Base-by-base conservation (phyloP, 1,140 invertebrate species). In the Caenorhabditis tropicalis region DNA sequence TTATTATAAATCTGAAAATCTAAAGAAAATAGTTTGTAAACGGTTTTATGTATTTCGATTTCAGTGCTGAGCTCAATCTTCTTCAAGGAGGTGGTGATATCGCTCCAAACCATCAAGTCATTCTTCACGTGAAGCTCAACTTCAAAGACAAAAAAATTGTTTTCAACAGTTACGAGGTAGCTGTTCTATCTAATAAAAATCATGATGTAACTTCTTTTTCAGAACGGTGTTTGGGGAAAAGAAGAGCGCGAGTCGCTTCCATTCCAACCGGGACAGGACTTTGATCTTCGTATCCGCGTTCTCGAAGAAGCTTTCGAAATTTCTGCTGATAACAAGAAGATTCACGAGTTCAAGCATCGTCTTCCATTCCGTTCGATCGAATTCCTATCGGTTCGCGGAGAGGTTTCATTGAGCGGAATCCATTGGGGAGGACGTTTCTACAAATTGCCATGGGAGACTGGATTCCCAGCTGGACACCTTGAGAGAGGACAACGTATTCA, bases 351-450 rank as follows among this genome's bases (percentile, higher is more conserved):
- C 87, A 86, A 87, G 36, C 27, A 87, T 49, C 86, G 86, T 79
- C 36, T 74, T 21, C 87, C 87, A 36, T 79, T 86, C 58, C 49
- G 79, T 10, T 39, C 27, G 7, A 84, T 87, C 16, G 82, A 87
- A 16, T 86, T 86, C 53, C 70, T 87, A 31, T 82, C 86, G 19
- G 53, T 85, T 21, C 82, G 82, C 19, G 89, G 89, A 21, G 89
- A 89, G 39, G 60, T 89, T 29, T 83, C 65, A 1, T 82, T 90
- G 31, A 82, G 49, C 7, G 81, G 82, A 9, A 89, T 90, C n/a
- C 88, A 91, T 27, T 90, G 89, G 88, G 89, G 89, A 39, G 89
- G 89, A 10, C 39, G 83, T 10, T 86, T 88, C 83, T 88, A 87
- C 74, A 7, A 84, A 19, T 49, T 89, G 21, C 88, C 88, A 27